Percentiles rank a stretch among this genome's conserved stretches.
Conservation (phyloP, 2,113 vertebrate genomes). For the Tragelaphus scriptus region DNA sequence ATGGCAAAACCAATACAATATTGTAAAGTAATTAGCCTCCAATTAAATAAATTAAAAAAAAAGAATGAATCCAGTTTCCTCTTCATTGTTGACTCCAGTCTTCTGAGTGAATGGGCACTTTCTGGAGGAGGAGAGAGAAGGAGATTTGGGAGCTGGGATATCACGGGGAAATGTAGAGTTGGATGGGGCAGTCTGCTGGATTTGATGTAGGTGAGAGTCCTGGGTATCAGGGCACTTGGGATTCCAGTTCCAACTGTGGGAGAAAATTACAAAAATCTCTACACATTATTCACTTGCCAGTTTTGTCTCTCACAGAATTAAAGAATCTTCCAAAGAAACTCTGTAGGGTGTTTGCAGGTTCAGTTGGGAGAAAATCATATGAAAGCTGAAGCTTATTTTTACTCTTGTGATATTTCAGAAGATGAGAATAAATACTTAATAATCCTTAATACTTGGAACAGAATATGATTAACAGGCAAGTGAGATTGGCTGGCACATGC, state of each 20-base stretch:
- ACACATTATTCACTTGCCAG: neutral
- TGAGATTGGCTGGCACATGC: neutral
- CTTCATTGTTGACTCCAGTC: neutral
- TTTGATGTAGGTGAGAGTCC: neutral
- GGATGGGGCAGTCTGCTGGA: neutral
- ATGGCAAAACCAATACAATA: no score
- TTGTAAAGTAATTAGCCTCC: no score
- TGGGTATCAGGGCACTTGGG: no score
- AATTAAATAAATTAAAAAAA: no score
- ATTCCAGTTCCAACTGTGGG: neutral
- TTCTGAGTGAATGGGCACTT: neutral
- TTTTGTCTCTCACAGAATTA: neutral
- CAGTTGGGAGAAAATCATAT: neutral
- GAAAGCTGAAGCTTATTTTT: neutral
- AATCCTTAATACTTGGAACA: neutral
- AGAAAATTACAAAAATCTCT: neutral
- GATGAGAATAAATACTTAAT: neutral
- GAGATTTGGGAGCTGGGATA: neutral
- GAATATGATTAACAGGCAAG: neutral
- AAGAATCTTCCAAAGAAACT: neutral
- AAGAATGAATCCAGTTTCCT: neutral
- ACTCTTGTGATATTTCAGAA: neutral
- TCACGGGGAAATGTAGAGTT: neutral
- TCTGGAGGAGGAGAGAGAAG: neutral
- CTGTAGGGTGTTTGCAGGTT: neutral